Evolutionary conservation across 2,797 vertebrate genomes (phyloP).

Genomic region (Margarornis squamiger): DNA sequence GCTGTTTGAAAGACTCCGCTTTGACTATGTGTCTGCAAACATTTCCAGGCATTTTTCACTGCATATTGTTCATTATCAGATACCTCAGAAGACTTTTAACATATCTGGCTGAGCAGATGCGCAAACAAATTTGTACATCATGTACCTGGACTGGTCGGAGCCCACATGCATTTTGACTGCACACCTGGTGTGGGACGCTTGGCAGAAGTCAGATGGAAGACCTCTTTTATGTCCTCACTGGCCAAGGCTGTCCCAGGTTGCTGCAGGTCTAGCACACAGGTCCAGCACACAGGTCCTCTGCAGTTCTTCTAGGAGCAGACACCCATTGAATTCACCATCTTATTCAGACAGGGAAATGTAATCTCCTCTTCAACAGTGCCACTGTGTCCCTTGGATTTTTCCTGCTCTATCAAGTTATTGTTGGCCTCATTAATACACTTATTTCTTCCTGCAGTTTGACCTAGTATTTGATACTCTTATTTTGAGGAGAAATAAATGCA

Average conservation of each 20-base stretch:
- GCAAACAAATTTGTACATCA: neutral
- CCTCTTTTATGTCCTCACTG: neutral
- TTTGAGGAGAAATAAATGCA: neutral
- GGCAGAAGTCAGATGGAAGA: neutral
- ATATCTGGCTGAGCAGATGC: neutral
- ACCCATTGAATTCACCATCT: neutral
- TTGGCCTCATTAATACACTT: slow-evolving; percentile 10
- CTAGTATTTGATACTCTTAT: neutral
- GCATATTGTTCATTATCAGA: neutral
- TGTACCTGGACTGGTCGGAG: neutral
- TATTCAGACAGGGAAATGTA: neutral
- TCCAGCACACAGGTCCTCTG: neutral
- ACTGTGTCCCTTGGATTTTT: neutral
- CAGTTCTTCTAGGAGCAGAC: neutral
- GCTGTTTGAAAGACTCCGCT: neutral
- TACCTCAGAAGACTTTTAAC: neutral
- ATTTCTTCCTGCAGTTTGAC: neutral
- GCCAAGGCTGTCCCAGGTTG: neutral
- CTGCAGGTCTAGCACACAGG: neutral
- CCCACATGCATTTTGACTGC: neutral
- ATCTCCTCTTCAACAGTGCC: neutral
- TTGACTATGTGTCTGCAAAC: neutral
- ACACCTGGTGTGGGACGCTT: neutral
- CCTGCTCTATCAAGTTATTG: neutral
- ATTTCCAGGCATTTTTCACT: neutral